These are phyloP conservation scores for Catharus fuscescens DNA, from an alignment of 2,113 vertebrate species.

Conservation along the genomic window DNA sequence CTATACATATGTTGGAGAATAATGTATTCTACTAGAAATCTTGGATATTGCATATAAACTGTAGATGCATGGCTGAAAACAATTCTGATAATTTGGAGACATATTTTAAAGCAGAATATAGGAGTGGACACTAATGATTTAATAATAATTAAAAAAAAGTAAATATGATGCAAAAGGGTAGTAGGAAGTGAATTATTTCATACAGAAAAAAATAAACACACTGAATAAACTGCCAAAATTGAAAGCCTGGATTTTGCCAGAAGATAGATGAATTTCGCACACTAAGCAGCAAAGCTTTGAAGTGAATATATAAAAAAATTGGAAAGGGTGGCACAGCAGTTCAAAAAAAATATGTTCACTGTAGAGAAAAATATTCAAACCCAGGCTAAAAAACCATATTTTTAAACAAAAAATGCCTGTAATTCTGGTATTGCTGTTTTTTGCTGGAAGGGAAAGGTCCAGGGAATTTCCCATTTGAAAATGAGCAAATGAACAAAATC, in stretches of 20 bases:
- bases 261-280: slow-evolving; percentile 19
- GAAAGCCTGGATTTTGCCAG: neutral
- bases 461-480: neutral
- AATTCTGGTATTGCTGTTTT: neutral
- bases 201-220: neutral
- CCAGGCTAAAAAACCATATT: neutral
- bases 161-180: neutral
- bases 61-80: rapidly evolving
- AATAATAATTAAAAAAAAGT: neutral
- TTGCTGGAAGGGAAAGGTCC: neutral
- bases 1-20: neutral
- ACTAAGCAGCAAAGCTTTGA: neutral
- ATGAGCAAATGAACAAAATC: slow-evolving; percentile 7
- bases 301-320: slow-evolving; percentile 4
- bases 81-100: neutral
- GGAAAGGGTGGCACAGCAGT: neutral
- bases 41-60: neutral
- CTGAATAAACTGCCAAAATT: neutral
- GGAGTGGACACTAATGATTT: neutral
- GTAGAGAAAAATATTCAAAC: neutral
- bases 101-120: neutral
- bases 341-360: neutral
- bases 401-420: neutral
- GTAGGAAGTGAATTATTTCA: neutral
- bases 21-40: neutral